phyloP scores from a whole-genome alignment of 2,888 invertebrate species.

The Ganaspis brasiliensis region DNA sequence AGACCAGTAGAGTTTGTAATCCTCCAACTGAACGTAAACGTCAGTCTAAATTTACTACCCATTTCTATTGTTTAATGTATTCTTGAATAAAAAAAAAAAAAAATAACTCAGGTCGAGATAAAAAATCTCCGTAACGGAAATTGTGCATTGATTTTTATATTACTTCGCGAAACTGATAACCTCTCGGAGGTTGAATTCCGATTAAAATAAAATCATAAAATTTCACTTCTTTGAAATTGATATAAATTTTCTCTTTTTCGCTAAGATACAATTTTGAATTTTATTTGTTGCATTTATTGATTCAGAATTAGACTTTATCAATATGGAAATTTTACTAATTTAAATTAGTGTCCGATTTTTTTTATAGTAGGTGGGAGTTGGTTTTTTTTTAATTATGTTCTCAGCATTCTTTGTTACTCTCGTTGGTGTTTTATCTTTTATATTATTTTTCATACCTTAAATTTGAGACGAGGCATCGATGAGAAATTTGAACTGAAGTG shows the following conservation, averaged over 20 bases:
- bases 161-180: neutral
- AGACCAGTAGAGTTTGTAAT: conserved; percentile 19
- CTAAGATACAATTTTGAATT: neutral
- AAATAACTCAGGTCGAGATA: neutral
- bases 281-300: too few relatives aligned
- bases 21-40: conserved; percentile 13
- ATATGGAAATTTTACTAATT: too few relatives aligned
- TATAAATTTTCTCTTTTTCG: neutral
- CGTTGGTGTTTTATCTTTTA: neutral
- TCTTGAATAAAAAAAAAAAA: conserved; percentile 12
- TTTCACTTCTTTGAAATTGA: neutral
- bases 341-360: too few relatives aligned
- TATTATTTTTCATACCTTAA: neutral
- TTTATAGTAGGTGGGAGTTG: too few relatives aligned
- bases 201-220: neutral
- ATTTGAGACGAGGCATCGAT: neutral
- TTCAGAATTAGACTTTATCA: too few relatives aligned
- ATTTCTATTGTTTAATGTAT: conserved; percentile 13
- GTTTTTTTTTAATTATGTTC: neutral
- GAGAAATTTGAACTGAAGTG: conserved; percentile 20
- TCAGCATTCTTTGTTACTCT: too few relatives aligned
- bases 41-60: conserved; percentile 1
- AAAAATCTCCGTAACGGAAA: neutral
- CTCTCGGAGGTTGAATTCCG: neutral
- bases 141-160: conserved; percentile 6